Conservation (phyloP, 2,888 invertebrate species). For the Drosophila paramelanica region DNA sequence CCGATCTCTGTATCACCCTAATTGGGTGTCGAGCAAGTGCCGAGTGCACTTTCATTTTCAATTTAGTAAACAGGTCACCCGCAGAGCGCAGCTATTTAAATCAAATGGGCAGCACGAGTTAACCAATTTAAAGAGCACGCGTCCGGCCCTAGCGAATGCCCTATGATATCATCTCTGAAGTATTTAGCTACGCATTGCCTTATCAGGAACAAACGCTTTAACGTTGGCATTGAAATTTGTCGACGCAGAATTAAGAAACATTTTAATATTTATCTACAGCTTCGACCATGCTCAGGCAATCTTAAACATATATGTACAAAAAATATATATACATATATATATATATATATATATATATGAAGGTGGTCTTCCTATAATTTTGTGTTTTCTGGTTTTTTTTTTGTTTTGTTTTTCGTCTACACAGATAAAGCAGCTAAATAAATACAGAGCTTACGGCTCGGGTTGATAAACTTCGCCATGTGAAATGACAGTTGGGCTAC, state of each 20-base stretch:
- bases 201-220: conserved; percentile 46
- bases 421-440: conserved; percentile 67
- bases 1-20: conserved; percentile 40
- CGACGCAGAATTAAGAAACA: conserved; percentile 48
- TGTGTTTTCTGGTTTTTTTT: conserved; percentile 11
- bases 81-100: conserved; percentile 45
- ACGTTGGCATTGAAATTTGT: conserved; percentile 58
- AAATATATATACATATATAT: conserved; percentile 3
- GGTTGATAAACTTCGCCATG: conserved; percentile 73
- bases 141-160: conserved; percentile 39
- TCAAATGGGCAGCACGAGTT: conserved; percentile 24
- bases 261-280: conserved; percentile 63
- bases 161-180: conserved; percentile 71
- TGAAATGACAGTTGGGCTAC: conserved; percentile 66
- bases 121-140: conserved; percentile 50
- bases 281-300: conserved; percentile 38
- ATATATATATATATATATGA: background rate
- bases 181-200: conserved; percentile 56
- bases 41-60: conserved; percentile 51
- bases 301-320: background rate
- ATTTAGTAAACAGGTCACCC: conserved; percentile 66
- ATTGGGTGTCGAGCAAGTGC: conserved; percentile 40
- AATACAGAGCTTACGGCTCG: conserved; percentile 44
- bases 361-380: conserved; percentile 21
- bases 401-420: conserved; percentile 21